Base-by-base conservation (phyloP, 1,140 invertebrate species). In the Amyelois transitella region DNA sequence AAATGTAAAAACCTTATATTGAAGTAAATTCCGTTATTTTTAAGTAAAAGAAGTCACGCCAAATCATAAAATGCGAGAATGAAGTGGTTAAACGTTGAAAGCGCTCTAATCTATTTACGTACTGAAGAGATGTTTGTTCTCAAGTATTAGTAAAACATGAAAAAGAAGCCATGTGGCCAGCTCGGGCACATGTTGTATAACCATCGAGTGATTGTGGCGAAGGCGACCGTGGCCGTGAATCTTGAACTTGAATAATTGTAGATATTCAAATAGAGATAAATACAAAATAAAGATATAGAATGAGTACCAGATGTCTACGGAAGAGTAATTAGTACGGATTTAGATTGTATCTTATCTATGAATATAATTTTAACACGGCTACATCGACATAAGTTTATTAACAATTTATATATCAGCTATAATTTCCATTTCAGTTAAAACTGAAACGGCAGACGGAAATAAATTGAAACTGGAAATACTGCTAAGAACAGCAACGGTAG, bases 151-250 rank as follows among this genome's bases (percentile, higher is more conserved):
- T 12, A 38, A 38, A 38, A 38, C 43, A 55, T 56, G 64, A 72
- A 72, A 77, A 70, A 63, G 64, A 76, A 71, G 63, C 73, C 77
- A 81, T 67, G 69, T 81, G 77, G 77, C 66, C 22, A 19, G 55
- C 55, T 66, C 22, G 22, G 55, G 58, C 68, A 72, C 57, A 67
- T 71, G 69, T 71, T 72, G 55, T 45, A 49, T 63, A 69, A 66
- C 58, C 43, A 69, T 68, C 44, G 49, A 51, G 22, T 59, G 53
- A 54, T 58, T 52, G 58, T 51, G 18, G 48, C 56, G 64, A 66
- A 50, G 14, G 48, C 58, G 64, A 64, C 72, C 77, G 22, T 80
- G 73, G 73, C 72, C 69, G 62, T 73, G 74, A 63, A 61, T 51
- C 47, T 72, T 69, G 51, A 69, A 72, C 60, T 68, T 54, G 52